Evolutionary conservation across 37 sponge, comb jelly and placozoan genomes (phyloP), one percentile per base, ranked within the genome.

Genomic region (Bolinopsis microptera): DNA sequence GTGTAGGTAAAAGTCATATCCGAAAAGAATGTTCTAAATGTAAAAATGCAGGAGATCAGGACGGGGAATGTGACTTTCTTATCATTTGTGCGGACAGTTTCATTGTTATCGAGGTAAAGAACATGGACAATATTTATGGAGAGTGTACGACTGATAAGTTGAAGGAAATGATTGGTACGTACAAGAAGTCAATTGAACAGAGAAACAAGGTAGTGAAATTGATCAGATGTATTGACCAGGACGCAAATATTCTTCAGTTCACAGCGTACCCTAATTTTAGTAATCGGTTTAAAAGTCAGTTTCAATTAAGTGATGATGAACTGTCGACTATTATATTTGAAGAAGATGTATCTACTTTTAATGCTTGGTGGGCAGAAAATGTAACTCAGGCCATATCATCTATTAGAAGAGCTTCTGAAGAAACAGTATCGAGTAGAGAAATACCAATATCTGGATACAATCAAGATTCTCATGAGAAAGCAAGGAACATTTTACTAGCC

Each of bases 211-310:
- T 70, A 24, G 30, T n/a, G 21, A 26, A 70, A 28, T n/a, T 70
- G 1, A 70, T 70, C 16, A 70, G 2, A n/a, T 28, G 30, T 3
- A 70, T 70, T 8, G 74, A 70, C 16, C 28, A 70, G 3, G 21
- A 26, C 3, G 74, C 26, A 3, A 22, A 2, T n/a, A n/a, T 70
- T 26, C 74, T 70, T n/a, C 74, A 70, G 74, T 70, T 70, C 26
- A 28, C 74, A 70, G 74, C 74, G 25, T 70, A 70, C 26, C 74
- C 74, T 70, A 70, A 70, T 26, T 70, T 70, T n/a, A 70, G 16
- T 5, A 70, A 70, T 3, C 1, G 2, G 2, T 70, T 5, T 28
- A 8, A 22, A 26, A 3, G 30, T 8, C 25, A 22, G 25, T 70
- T 70, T 22, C 16, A 70, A 1, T 70, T 70, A n/a, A 70, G 25